Evolutionary conservation across 2,113 vertebrate species (phyloP).

Genomic region (Myrmecophaga tridactyla): DNA sequence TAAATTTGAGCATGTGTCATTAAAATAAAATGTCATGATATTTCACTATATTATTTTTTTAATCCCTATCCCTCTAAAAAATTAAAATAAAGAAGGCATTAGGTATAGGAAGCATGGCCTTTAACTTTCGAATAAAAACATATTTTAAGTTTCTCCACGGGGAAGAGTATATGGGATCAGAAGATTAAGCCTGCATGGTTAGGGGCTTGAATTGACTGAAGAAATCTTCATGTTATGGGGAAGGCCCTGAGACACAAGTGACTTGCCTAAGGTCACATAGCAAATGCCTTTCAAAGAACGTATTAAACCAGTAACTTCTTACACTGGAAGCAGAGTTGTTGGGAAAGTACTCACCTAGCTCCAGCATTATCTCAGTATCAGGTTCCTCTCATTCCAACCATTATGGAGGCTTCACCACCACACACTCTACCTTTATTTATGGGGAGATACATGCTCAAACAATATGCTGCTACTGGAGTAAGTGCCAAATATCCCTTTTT

Average conservation of each 20-base stretch:
- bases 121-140: background rate
- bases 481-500: background rate
- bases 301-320: background rate
- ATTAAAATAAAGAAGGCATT: background rate
- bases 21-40: background rate
- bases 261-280: background rate
- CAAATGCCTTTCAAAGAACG: background rate
- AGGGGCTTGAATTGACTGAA: background rate
- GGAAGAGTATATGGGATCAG: background rate
- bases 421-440: background rate
- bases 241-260: background rate
- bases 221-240: background rate
- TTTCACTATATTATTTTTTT: background rate
- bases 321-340: background rate
- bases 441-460: background rate
- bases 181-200: background rate
- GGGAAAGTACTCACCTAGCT: background rate
- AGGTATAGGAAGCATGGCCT: background rate
- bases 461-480: no score
- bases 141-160: background rate
- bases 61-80: rapidly evolving
- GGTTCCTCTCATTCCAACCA: rapidly evolving
- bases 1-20: background rate
- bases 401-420: rapidly evolving
- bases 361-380: rapidly evolving